These are phyloP conservation scores for Actinia equina DNA, from an alignment of 64 coral and sea anemone species.

Conservation along the genomic window DNA sequence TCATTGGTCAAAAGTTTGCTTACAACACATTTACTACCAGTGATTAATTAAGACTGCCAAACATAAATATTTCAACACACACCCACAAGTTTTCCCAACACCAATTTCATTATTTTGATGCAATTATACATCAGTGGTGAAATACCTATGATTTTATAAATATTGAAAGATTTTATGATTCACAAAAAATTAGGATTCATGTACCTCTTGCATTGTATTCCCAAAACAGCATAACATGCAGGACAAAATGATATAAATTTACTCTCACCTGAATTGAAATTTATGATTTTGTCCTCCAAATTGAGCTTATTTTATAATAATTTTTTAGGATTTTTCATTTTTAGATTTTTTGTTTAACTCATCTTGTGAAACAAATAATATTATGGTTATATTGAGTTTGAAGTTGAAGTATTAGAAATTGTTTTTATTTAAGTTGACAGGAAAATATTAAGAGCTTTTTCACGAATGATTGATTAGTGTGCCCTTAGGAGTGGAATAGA, in stretches of 20 bases:
- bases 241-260: no score
- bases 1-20: background rate
- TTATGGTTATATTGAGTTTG: background rate
- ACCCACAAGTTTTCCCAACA: background rate
- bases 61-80: background rate
- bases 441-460: background rate
- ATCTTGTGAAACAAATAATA: background rate
- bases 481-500: background rate
- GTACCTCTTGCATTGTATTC: no score
- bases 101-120: background rate
- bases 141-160: background rate
- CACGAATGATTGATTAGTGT: background rate
- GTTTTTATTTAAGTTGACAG: background rate
- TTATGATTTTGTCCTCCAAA: no score
- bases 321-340: no score
- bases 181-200: no score
- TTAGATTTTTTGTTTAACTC: no score
- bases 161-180: no score
- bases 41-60: background rate
- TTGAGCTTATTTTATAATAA: no score
- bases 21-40: background rate
- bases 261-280: no score
- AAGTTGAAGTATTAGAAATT: background rate
- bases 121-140: background rate
- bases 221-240: no score